A percentile compares a stretch with the other conserved stretches of the same genome.
These are phyloP conservation scores for Acrocephalus arundinaceus DNA, from an alignment of 2,113 vertebrate species.

Conservation along the genomic window DNA sequence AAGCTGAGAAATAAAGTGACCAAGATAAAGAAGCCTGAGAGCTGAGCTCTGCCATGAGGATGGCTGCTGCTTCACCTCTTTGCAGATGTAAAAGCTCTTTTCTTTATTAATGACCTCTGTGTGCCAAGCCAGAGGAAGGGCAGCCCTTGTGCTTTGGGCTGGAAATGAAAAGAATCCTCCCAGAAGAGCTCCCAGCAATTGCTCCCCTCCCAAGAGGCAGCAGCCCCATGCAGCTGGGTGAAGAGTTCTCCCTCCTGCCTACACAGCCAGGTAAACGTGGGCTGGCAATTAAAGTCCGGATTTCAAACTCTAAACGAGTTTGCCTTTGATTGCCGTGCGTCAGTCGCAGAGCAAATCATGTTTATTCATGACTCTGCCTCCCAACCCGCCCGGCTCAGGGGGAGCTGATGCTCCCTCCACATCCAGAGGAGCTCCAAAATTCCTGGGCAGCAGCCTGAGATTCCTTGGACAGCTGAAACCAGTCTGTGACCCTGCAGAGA, in stretches of 20 bases:
- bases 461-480: fast-evolving
- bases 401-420: background rate
- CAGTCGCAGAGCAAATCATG: conserved; percentile 17
- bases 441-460: background rate
- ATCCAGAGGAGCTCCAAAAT: fast-evolving
- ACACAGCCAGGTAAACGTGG: conserved; percentile 6
- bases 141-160: background rate
- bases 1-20: background rate
- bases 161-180: background rate
- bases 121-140: background rate
- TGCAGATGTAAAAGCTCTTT: background rate
- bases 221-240: conserved; percentile 1
- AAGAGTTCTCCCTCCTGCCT: conserved; percentile 42
- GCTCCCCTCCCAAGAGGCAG: background rate
- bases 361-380: conserved; percentile 16
- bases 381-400: background rate
- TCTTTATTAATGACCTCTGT: background rate
- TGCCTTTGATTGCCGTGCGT: background rate
- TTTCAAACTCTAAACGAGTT: conserved; percentile 2
- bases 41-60: background rate
- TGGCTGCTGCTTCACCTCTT: background rate
- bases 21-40: background rate
- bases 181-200: background rate
- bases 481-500: background rate
- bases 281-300: conserved; percentile 33